Evolutionary conservation across 2,797 vertebrate genomes (phyloP).

Genomic region (Argya squamiceps): DNA sequence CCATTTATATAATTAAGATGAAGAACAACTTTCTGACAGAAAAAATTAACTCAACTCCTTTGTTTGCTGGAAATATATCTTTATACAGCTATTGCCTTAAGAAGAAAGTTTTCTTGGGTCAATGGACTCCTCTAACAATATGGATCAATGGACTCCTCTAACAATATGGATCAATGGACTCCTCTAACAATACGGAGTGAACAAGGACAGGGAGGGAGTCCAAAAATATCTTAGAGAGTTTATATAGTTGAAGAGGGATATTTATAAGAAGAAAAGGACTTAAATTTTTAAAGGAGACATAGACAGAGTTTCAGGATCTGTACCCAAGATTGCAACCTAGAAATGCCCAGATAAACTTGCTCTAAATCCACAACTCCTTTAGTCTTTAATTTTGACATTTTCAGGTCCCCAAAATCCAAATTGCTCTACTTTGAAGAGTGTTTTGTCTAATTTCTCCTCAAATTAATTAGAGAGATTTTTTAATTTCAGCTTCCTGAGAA

Average conservation of each 20-base stretch:
- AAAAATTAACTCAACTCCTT: background rate
- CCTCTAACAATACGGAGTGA: background rate
- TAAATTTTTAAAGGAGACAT: background rate
- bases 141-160: background rate
- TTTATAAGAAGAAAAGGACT: background rate
- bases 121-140: background rate
- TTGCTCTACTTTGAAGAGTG: background rate
- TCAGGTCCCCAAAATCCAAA: background rate
- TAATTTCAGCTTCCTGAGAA: background rate
- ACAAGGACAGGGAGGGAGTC: background rate
- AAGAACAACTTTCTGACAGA: background rate
- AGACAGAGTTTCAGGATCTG: background rate
- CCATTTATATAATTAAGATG: background rate
- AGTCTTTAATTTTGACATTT: background rate
- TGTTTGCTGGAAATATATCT: background rate
- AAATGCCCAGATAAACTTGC: background rate
- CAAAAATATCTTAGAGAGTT: background rate
- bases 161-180: background rate
- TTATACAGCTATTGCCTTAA: background rate
- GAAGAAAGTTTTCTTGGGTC: background rate
- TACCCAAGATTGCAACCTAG: background rate
- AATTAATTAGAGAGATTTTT: background rate
- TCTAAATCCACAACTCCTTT: background rate
- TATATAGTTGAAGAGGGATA: background rate
- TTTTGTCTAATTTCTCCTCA: background rate